Evolutionary conservation across 2,888 invertebrate genomes (phyloP).

Genomic region (Amblyteles armatorius): DNA sequence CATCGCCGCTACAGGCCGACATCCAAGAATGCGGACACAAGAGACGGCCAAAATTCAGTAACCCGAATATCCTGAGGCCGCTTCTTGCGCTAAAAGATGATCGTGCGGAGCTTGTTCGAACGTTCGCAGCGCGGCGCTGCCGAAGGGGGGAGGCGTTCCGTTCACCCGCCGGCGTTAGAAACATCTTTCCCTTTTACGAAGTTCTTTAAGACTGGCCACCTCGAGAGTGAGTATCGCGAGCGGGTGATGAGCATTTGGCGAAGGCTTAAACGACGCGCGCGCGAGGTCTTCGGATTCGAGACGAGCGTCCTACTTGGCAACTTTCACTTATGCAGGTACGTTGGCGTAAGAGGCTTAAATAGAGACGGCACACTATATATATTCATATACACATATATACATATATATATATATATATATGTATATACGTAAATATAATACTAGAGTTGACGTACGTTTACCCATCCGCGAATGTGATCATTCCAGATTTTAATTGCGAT

Average conservation of each 20-base stretch:
- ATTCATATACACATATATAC: conserved; percentile 13
- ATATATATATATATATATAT: conserved; percentile 18
- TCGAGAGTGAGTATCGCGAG: conserved; percentile 31
- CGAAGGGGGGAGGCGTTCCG: background rate
- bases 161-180: conserved; percentile 54
- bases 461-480: conserved; percentile 33
- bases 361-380: conserved; percentile 56
- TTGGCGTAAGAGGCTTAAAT: conserved; percentile 82
- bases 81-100: conserved; percentile 9
- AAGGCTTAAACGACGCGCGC: conserved; percentile 73
- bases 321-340: conserved; percentile 81
- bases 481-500: conserved; percentile 53
- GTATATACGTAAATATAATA: conserved; percentile 4
- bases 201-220: conserved; percentile 10
- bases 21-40: conserved; percentile 26
- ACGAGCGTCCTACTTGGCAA: conserved; percentile 83
- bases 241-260: conserved; percentile 80
- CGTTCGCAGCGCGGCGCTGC: background rate
- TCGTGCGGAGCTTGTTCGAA: background rate
- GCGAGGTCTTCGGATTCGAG: conserved; percentile 76
- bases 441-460: background rate
- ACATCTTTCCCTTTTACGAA: conserved; percentile 51
- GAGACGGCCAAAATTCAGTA: conserved; percentile 34
- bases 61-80: background rate
- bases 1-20: background rate